Evolutionary conservation across 2,888 invertebrate genomes (phyloP).

Genomic region (Sisyra terminalis): DNA sequence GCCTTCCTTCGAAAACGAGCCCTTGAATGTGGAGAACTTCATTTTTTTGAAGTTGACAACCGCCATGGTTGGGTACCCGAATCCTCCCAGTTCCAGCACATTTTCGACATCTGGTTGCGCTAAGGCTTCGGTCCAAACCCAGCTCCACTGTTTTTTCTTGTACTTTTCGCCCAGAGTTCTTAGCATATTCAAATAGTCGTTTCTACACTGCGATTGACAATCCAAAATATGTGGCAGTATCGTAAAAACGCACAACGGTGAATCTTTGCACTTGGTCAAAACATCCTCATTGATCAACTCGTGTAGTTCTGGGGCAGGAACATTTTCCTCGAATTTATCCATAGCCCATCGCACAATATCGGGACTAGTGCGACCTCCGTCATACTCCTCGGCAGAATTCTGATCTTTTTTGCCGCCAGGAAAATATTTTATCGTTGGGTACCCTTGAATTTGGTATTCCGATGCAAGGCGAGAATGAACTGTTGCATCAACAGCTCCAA

Average conservation of each 20-base stretch:
- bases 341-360: conserved; percentile 86
- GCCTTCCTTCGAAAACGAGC: conserved; percentile 87
- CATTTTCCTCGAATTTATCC: conserved; percentile 70
- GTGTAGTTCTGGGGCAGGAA: conserved; percentile 76
- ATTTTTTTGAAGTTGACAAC: conserved; percentile 92
- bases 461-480: conserved; percentile 67
- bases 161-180: conserved; percentile 70
- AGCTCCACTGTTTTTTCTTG: conserved; percentile 92
- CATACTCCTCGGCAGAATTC: conserved; percentile 65
- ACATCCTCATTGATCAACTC: conserved; percentile 36
- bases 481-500: conserved; percentile 94
- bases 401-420: conserved; percentile 52
- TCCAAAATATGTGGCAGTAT: conserved; percentile 91
- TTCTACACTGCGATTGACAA: conserved; percentile 84
- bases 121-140: conserved; percentile 92
- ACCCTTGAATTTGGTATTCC: conserved; percentile 79
- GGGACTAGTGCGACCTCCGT: conserved; percentile 76
- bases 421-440: conserved; percentile 94
- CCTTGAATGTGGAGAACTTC: conserved; percentile 85
- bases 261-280: conserved; percentile 63
- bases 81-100: conserved; percentile 86
- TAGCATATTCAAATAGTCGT: conserved; percentile 63
- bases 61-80: conserved; percentile 98
- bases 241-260: conserved; percentile 81
- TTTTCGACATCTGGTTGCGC: conserved; percentile 72